A percentile compares a stretch with the other conserved stretches of the same genome.
Evolutionary conservation across 2,888 invertebrate genomes (phyloP).

Genomic region (Nephrotoma guestfalica): DNA sequence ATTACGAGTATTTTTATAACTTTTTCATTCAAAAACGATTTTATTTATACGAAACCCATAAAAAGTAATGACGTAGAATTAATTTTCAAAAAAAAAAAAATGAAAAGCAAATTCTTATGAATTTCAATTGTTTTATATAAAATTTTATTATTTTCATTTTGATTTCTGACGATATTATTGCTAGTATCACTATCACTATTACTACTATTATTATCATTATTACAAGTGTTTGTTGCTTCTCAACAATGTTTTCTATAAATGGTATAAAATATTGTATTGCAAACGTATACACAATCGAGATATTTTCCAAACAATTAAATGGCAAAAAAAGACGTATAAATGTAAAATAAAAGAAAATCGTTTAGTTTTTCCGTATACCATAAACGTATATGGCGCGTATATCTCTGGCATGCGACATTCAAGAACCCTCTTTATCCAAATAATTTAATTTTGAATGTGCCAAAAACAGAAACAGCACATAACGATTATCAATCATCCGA

Average conservation of each 20-base stretch:
- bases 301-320: not conserved
- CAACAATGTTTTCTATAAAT: not conserved
- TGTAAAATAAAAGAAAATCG: not conserved
- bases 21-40: not conserved
- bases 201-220: not conserved
- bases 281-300: not conserved
- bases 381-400: not conserved
- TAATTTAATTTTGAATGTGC: not conserved
- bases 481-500: not conserved
- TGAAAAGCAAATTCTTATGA: not conserved
- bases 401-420: not conserved
- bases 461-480: not conserved
- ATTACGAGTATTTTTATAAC: not conserved
- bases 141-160: not conserved
- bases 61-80: not conserved
- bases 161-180: not conserved
- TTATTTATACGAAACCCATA: not conserved
- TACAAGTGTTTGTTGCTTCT: not conserved
- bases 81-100: not conserved
- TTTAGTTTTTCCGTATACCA: not conserved
- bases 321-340: not conserved
- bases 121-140: not conserved
- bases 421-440: not conserved
- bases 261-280: not conserved
- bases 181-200: not conserved